Conservation (phyloP, 2,113 vertebrate genomes). For the Apodemus sylvaticus region DNA sequence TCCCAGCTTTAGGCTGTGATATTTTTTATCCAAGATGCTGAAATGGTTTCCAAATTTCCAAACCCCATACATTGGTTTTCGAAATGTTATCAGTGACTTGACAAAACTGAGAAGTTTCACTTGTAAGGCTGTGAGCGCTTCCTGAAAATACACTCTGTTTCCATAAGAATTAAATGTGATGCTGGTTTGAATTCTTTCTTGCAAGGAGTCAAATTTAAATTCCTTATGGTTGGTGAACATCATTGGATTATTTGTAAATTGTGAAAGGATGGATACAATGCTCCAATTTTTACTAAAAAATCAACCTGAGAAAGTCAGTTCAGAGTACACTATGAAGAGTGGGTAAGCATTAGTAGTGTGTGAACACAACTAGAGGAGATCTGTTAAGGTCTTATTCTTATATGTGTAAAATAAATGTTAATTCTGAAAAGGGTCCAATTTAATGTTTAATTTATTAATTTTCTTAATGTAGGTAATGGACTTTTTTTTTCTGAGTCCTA, state of each 20-base stretch:
- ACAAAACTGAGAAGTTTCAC: not conserved
- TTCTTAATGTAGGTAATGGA: not conserved
- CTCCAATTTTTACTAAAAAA: conserved; percentile 9
- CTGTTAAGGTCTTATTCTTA: conserved; percentile 7
- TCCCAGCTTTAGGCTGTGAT: not conserved
- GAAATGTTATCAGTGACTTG: not conserved
- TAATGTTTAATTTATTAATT: not conserved
- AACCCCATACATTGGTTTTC: conserved; percentile 46
- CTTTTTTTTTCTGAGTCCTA: conserved; percentile 47
- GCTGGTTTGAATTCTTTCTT: not conserved
- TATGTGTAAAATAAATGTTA: not conserved
- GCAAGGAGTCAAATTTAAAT: not conserved
- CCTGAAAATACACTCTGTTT: not conserved
- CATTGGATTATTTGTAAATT: not conserved
- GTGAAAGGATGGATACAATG: not conserved
- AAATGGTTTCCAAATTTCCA: conserved; percentile 36
- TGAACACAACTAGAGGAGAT: not conserved
- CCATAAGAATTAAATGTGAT: conserved; percentile 18
- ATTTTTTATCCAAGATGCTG: not conserved
- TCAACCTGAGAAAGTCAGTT: not conserved
- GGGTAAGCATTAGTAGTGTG: not conserved
- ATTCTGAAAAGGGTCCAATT: not conserved
- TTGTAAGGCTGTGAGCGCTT: not conserved
- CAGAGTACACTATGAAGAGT: not conserved
- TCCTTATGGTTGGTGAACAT: not conserved